Evolutionary conservation across 2,797 vertebrate genomes (phyloP).

Genomic region (Galagoides demidoff): DNA sequence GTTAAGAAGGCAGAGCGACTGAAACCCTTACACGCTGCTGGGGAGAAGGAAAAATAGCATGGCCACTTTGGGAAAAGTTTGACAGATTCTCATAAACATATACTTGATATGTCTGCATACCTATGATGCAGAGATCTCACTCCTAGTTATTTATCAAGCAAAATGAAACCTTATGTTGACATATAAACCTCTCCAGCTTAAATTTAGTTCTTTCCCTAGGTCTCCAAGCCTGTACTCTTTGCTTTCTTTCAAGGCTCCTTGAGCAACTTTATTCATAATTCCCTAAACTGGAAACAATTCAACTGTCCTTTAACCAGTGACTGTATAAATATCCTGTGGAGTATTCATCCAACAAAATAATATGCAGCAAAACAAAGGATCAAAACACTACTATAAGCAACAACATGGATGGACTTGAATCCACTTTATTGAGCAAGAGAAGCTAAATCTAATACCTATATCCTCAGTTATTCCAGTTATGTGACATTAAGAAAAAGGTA

Average conservation of each 20-base stretch:
- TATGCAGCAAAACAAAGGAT: not conserved
- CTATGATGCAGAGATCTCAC: not conserved
- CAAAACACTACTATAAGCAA: not conserved
- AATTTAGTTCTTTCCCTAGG: not conserved
- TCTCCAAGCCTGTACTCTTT: not conserved
- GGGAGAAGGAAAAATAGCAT: not conserved
- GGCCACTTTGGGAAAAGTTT: not conserved
- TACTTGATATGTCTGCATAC: not conserved
- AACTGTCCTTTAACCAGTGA: not conserved
- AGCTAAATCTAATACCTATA: not conserved
- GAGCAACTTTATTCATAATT: not conserved
- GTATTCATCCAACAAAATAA: not conserved
- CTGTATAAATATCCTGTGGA: not conserved
- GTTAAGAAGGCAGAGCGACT: not conserved
- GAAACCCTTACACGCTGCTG: not conserved
- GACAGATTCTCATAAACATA: not conserved
- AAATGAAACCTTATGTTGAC: not conserved
- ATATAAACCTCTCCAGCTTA: not conserved
- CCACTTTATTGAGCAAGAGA: not conserved
- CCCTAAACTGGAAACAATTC: not conserved
- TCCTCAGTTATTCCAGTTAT: not conserved
- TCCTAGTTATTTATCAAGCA: not conserved
- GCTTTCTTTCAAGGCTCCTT: not conserved
- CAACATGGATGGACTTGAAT: not conserved
- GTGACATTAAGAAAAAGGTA: not conserved